Conservation (phyloP, 2,797 vertebrate species). For the Neopelma chrysocephalum region DNA sequence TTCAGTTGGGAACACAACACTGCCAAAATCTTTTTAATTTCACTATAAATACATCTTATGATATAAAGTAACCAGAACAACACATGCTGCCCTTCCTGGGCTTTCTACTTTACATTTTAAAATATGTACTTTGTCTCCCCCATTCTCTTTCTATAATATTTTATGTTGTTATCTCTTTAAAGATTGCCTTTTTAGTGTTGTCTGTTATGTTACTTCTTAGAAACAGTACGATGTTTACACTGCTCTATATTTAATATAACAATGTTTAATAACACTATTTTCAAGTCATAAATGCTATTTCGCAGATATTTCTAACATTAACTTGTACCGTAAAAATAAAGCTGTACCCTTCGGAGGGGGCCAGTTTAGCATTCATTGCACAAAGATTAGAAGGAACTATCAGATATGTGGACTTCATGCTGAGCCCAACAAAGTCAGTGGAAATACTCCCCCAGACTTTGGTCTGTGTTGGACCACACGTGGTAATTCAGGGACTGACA, state of each 20-base stretch:
- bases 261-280: neutral
- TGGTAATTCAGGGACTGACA: neutral
- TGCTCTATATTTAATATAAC: neutral
- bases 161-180: neutral
- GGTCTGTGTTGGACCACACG: accelerated
- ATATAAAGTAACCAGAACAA: neutral
- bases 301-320: neutral
- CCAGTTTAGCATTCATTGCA: neutral
- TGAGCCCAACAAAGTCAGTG: neutral
- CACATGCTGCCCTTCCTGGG: neutral
- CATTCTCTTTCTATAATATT: neutral
- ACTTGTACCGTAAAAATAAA: neutral
- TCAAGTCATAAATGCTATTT: neutral
- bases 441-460: neutral
- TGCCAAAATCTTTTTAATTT: constrained; percentile 25
- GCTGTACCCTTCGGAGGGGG: neutral
- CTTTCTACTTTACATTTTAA: constrained; percentile 9
- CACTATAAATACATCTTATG: neutral
- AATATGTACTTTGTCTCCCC: neutral
- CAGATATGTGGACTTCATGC: neutral
- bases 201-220: constrained; percentile 12
- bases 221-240: neutral
- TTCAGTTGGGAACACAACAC: neutral
- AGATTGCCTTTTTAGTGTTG: neutral
- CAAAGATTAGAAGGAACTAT: neutral